Conservation (phyloP, 2,113 vertebrate genomes). For the Plecturocebus donacophilus region DNA sequence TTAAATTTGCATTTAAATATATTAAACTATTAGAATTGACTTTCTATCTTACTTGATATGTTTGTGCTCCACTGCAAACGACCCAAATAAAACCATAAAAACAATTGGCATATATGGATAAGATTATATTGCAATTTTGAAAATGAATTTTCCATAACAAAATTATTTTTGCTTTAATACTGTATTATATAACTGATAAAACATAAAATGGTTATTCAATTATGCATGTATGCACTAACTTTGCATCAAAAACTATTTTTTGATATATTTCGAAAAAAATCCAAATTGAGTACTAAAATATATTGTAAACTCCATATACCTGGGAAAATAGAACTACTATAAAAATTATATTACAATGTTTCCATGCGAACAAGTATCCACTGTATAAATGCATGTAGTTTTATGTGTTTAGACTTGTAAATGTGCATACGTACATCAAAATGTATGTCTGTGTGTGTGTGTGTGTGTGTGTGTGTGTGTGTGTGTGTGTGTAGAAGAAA, state of each 20-base stretch:
- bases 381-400: not conserved
- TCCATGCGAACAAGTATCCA: not conserved
- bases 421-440: not conserved
- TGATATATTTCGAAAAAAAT: not conserved
- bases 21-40: not conserved
- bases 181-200: not conserved
- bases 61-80: not conserved
- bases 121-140: conserved; percentile 29
- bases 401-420: not conserved
- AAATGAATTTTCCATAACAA: not conserved
- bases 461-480: not conserved
- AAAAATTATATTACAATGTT: not conserved
- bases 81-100: conserved; percentile 15
- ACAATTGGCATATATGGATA: not conserved
- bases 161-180: not conserved
- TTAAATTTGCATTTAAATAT: not conserved
- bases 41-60: not conserved
- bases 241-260: not conserved
- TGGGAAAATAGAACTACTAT: not conserved
- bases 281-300: conserved; percentile 21
- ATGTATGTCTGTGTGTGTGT: not conserved
- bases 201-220: not conserved
- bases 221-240: not conserved
- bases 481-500: not conserved
- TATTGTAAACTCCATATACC: not conserved